Percentiles rank a stretch among this genome's conserved stretches.
Conservation (phyloP, 2,888 invertebrate species). For the Azorinus chamasolen region DNA sequence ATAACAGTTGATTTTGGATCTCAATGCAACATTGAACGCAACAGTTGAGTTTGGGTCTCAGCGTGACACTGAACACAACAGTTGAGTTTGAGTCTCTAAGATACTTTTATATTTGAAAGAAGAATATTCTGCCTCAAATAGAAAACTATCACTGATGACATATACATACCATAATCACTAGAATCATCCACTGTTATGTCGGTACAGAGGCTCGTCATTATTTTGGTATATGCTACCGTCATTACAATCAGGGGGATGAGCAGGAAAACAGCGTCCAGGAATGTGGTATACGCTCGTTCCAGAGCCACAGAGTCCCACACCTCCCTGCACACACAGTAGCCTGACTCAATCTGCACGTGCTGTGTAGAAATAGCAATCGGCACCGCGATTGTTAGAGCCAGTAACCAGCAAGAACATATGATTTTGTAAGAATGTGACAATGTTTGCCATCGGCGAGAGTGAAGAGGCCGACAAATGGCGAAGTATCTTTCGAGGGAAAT, state of each 20-base stretch:
- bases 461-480: constrained; percentile 92
- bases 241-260: constrained; percentile 92
- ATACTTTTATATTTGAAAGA: too few species aligned
- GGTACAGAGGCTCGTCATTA: constrained; percentile 83
- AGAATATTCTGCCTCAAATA: too few species aligned
- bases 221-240: constrained; percentile 90
- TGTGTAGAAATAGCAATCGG: constrained; percentile 88
- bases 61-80: too few species aligned
- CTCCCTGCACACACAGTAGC: constrained; percentile 70
- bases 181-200: constrained; percentile 45
- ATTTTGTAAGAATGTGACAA: constrained; percentile 90
- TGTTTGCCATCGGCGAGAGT: constrained; percentile 92
- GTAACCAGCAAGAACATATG: constrained; percentile 86
- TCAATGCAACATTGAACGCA: too few species aligned
- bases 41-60: too few species aligned
- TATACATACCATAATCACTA: constrained; percentile 5
- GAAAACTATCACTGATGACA: too few species aligned
- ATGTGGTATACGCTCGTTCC: constrained; percentile 91
- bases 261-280: constrained; percentile 91
- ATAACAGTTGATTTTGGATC: too few species aligned
- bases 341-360: constrained; percentile 49
- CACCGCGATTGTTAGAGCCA: constrained; percentile 90
- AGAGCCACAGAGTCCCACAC: constrained; percentile 85
- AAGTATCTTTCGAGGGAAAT: constrained; percentile 93
- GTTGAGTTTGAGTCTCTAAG: too few species aligned